These are phyloP conservation scores for Dermatemys mawii DNA, from an alignment of 2,113 vertebrate genomes.

Conservation along the genomic window DNA sequence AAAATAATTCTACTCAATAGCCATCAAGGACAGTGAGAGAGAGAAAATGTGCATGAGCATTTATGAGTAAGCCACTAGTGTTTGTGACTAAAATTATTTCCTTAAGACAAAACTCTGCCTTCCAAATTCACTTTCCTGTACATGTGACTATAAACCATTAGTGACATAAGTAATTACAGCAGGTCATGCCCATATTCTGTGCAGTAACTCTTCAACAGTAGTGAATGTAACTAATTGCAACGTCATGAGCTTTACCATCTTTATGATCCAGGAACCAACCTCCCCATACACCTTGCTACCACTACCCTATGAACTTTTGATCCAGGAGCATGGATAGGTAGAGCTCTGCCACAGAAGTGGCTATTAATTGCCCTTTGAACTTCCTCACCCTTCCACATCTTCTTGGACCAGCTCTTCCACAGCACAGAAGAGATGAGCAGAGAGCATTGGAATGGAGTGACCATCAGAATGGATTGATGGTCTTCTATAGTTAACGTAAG, in stretches of 20 bases:
- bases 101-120: accelerated
- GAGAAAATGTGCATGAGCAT: not conserved
- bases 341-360: not conserved
- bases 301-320: not conserved
- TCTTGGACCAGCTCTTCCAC: not conserved
- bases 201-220: not conserved
- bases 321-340: not conserved
- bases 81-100: constrained; percentile 12
- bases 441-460: not conserved
- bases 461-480: not conserved
- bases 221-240: not conserved
- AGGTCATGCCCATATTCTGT: not conserved
- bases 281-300: not conserved
- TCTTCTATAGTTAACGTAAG: not conserved
- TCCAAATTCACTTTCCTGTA: not conserved
- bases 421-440: not conserved
- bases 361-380: not conserved
- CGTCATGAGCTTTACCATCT: not conserved
- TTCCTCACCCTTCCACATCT: accelerated
- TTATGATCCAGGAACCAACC: not conserved
- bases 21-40: not conserved
- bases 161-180: not conserved
- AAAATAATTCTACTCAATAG: not conserved
- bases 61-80: constrained; percentile 26
- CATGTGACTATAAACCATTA: not conserved